phyloP scores from a whole-genome alignment of 2,797 vertebrate species.

The Microhierax caerulescens region DNA sequence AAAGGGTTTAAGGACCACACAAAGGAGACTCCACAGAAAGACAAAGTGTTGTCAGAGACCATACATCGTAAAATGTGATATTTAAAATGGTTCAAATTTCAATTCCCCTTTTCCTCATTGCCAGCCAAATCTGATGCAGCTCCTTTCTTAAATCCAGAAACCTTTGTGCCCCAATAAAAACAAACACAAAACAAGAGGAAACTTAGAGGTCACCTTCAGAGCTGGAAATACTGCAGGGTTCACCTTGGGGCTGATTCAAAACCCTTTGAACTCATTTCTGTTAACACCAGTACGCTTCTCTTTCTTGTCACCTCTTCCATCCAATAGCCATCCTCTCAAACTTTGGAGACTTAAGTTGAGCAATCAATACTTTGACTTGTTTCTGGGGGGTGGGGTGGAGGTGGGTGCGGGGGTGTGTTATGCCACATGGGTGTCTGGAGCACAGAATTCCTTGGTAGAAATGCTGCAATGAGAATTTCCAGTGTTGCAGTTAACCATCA shows the following conservation, averaged over 20 bases:
- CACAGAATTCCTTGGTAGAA: neutral
- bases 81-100: neutral
- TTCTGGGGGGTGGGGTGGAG: neutral
- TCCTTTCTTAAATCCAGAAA: neutral
- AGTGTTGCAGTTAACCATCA: neutral
- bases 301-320: neutral
- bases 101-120: neutral
- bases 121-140: neutral
- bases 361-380: neutral
- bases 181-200: neutral
- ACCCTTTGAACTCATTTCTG: neutral
- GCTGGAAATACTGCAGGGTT: neutral
- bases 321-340: neutral
- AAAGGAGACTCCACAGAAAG: neutral
- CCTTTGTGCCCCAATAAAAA: neutral
- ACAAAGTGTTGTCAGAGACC: neutral
- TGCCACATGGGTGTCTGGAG: neutral
- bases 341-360: neutral
- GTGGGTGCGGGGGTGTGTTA: too few species aligned
- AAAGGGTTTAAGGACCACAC: constrained; percentile 17
- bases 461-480: neutral
- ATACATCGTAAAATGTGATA: neutral
- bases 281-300: neutral
- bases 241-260: neutral
- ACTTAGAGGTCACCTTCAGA: neutral